Conservation (phyloP, 1,140 invertebrate species). For the Drosophila lini region DNA sequence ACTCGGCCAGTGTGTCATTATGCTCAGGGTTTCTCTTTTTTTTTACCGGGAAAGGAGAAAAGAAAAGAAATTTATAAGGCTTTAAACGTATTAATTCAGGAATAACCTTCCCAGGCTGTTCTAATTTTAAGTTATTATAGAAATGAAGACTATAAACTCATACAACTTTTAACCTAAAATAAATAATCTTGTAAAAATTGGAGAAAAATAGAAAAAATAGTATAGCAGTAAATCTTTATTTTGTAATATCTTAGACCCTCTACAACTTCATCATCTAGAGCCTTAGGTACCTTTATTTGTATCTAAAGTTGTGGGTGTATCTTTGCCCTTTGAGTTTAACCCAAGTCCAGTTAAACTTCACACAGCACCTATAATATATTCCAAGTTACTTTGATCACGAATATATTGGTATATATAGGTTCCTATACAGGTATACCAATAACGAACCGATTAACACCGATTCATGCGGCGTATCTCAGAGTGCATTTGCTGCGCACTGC, state of each 20-base stretch:
- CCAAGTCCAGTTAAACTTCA: not conserved
- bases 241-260: not conserved
- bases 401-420: not conserved
- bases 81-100: not conserved
- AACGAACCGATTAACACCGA: not conserved
- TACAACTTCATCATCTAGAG: not conserved
- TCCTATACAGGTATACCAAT: not conserved
- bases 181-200: too few relatives aligned
- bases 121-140: not conserved
- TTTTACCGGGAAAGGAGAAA: too few relatives aligned
- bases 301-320: not conserved
- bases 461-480: not conserved
- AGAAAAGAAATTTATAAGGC: not conserved
- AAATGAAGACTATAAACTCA: not conserved
- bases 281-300: not conserved
- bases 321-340: not conserved
- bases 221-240: too few relatives aligned
- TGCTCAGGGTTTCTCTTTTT: not conserved
- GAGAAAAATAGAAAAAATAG: too few relatives aligned
- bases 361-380: not conserved
- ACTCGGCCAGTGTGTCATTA: slow-evolving; percentile 55
- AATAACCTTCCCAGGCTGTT: not conserved
- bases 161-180: too few relatives aligned
- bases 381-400: not conserved
- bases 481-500: slow-evolving; percentile 35